Evolutionary conservation across 2,797 vertebrate species (phyloP).

Genomic region (Thalassophryne amazonica): DNA sequence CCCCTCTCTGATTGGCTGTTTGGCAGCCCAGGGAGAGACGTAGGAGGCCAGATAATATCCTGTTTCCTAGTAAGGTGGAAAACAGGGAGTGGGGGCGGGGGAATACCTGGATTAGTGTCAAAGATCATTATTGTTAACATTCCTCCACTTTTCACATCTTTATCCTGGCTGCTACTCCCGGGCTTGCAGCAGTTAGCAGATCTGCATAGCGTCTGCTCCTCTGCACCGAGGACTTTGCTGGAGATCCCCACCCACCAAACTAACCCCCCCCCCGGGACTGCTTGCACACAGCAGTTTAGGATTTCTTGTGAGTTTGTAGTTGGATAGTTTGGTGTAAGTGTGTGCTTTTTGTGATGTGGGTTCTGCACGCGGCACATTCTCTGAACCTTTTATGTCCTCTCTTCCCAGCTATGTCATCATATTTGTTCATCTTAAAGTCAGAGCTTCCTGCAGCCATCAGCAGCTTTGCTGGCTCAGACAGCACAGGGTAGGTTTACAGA

Average conservation of each 20-base stretch:
- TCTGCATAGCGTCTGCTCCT: constrained; percentile 60
- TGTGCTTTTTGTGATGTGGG: background rate
- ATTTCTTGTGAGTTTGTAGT: constrained; percentile 17
- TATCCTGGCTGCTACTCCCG: constrained; percentile 26
- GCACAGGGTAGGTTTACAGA: constrained; percentile 78
- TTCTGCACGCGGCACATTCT: background rate
- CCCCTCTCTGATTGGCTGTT: constrained; percentile 56
- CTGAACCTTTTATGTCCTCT: constrained; percentile 21
- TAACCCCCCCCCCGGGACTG: too few relatives aligned
- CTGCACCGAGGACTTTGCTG: constrained; percentile 45
- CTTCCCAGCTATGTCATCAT: constrained; percentile 92
- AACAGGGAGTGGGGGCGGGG: too few relatives aligned
- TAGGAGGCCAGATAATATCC: constrained; percentile 53
- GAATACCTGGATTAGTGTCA: constrained; percentile 76
- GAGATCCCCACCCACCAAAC: constrained; percentile 42
- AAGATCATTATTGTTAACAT: constrained; percentile 74
- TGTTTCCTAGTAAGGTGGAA: constrained; percentile 59
- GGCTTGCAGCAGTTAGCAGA: constrained; percentile 46
- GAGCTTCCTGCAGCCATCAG: constrained; percentile 89
- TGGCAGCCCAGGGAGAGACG: constrained; percentile 26
- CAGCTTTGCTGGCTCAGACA: constrained; percentile 76
- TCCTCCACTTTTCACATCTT: constrained; percentile 40
- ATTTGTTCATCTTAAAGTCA: constrained; percentile 92
- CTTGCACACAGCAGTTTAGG: constrained; percentile 1
- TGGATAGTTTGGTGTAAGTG: background rate